A percentile compares a stretch with the other conserved stretches of the same genome.
phyloP scores from a whole-genome alignment of 35 echinoderm and acorn worm species.

The Lytechinus variegatus region DNA sequence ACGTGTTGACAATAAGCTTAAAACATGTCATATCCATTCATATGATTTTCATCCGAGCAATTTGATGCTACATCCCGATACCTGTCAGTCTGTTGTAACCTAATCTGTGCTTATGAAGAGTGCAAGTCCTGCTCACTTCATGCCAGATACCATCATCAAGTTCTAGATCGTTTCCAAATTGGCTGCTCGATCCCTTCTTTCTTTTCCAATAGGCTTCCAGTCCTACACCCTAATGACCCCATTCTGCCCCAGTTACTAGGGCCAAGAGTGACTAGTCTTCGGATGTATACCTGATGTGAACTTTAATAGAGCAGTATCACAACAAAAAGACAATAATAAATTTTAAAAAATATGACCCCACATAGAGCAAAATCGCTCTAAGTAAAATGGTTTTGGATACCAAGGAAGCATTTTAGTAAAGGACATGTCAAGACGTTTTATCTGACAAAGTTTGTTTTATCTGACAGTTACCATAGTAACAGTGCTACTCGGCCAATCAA shows the following conservation, averaged over 20 bases:
- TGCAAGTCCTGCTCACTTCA: not conserved
- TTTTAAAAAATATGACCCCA: no score
- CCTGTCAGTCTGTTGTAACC: not conserved
- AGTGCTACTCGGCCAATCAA: no score
- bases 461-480: no score
- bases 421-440: no score
- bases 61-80: not conserved
- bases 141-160: conserved; percentile 3
- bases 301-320: not conserved
- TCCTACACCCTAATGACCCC: not conserved
- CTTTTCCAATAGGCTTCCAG: not conserved
- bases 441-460: no score
- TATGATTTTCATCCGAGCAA: not conserved
- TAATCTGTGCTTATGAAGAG: not conserved
- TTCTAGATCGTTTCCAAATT: conserved; percentile 36
- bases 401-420: no score
- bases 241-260: not conserved
- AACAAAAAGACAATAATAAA: not conserved
- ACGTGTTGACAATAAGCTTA: no score
- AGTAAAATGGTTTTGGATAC: no score
- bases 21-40: no score
- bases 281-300: not conserved
- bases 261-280: not conserved
- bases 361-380: no score
- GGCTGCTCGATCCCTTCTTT: not conserved